A percentile compares a stretch with the other conserved stretches of the same genome.
phyloP scores from a whole-genome alignment of 2,888 invertebrate genomes.

The Lobophora halterata region DNA sequence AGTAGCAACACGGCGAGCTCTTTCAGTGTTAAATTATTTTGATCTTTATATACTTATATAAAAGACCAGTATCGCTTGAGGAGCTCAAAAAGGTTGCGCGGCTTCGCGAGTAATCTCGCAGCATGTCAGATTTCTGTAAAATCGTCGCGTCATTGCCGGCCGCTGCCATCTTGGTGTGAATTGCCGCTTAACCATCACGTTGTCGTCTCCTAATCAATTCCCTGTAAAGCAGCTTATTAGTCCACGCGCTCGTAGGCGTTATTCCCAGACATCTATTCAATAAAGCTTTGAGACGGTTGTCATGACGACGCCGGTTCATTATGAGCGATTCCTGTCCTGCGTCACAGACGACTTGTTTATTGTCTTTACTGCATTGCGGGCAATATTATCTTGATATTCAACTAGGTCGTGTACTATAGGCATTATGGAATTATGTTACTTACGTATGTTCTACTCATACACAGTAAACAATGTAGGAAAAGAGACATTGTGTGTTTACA shows the following conservation, averaged over 20 bases:
- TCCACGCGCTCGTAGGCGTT: slow-evolving; percentile 5
- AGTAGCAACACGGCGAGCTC: too few species aligned
- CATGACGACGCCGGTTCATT: slow-evolving; percentile 20
- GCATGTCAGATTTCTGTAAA: too few species aligned
- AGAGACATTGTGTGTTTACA: background rate
- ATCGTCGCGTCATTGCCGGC: too few species aligned
- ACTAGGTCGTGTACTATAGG: slow-evolving; percentile 2
- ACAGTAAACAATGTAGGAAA: too few species aligned
- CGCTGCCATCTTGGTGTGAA: too few species aligned
- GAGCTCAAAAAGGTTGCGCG: too few species aligned
- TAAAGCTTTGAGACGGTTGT: slow-evolving; percentile 13
- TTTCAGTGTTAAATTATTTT: too few species aligned
- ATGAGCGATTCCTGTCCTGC: slow-evolving; percentile 8
- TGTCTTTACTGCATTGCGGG: slow-evolving; percentile 27
- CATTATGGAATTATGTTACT: too few species aligned
- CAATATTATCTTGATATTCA: slow-evolving; percentile 3
- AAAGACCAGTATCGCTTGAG: too few species aligned
- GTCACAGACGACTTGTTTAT: slow-evolving; percentile 15
- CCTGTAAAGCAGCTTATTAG: slow-evolving; percentile 12
- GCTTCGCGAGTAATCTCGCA: too few species aligned
- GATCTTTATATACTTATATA: too few species aligned
- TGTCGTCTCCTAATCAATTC: background rate
- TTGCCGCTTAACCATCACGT: background rate
- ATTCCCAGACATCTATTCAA: slow-evolving; percentile 11
- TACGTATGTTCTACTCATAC: too few species aligned